These are phyloP conservation scores for Drosophila conformis DNA, from an alignment of 2,888 invertebrate species.

Conservation along the genomic window DNA sequence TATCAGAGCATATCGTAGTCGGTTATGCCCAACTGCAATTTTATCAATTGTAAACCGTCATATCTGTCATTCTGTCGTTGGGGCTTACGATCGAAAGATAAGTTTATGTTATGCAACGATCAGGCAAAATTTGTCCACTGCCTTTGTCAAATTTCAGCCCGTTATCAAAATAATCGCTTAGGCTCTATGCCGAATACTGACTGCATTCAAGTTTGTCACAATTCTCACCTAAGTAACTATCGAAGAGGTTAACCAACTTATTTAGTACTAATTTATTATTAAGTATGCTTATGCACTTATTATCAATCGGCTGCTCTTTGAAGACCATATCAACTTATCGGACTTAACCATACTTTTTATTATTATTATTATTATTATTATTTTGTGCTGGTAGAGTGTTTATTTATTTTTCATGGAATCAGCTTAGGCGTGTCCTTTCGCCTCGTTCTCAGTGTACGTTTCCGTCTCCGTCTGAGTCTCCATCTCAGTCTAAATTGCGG, in stretches of 20 bases:
- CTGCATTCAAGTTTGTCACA: neutral
- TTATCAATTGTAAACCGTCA: neutral
- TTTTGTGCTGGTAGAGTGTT: slow-evolving; percentile 11
- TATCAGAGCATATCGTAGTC: neutral
- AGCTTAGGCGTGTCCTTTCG: slow-evolving; percentile 50
- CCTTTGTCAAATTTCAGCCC: neutral
- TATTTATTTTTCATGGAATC: slow-evolving; percentile 57
- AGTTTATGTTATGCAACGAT: neutral
- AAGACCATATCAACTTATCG: neutral
- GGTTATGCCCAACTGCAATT: neutral
- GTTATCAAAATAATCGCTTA: neutral
- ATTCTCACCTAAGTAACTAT: neutral
- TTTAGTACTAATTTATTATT: neutral
- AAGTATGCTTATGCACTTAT: neutral
- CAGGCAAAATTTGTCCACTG: neutral
- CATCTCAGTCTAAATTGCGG: neutral
- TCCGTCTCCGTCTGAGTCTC: neutral
- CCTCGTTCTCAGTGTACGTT: neutral
- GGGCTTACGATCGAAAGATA: neutral
- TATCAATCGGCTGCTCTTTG: neutral
- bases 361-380: neutral
- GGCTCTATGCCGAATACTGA: too few relatives aligned
- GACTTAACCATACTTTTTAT: neutral
- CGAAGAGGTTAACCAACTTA: neutral
- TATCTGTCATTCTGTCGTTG: neutral